Evolutionary conservation across 2,113 vertebrate species (phyloP), one percentile per base, ranked within the genome.

Genomic region (Ellobius talpinus): DNA sequence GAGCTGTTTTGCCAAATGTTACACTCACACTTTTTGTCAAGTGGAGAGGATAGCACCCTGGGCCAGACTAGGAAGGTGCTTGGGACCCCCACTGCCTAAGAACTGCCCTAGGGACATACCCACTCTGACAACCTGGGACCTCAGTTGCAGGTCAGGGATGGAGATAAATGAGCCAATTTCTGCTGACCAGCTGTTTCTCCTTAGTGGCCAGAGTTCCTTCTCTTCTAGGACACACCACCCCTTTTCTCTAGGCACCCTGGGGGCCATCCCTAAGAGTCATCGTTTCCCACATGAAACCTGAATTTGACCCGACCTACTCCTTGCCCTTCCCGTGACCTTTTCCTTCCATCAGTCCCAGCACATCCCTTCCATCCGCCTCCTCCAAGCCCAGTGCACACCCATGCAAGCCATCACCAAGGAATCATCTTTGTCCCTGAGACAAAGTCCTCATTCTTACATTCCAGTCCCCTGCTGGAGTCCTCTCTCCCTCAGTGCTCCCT

Each of bases 391-490:
- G 50, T 8, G 29, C 3, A 78, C 17, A 23, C 55, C 39, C 45
- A 39, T 16, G 42, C 31, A 39, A 39, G 9, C 9, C 68, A 12
- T 2, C 47, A 45, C 26, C 29, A 11, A 24, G 17, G 36, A 68
- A 78, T 63, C 63, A 3, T 76, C 65, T 47, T 76, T 52, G 52
- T 76, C 52, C 85, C 66, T 31, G 31, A 29, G 82, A 42, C 39
- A 5, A 87, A 70, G 90, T 72, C 87, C 47, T 29, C 29, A 45
- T 81, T 86, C 88, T 96, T 87, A 74, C 17, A 68, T 79, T 50
- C 93, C 85, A 81, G 33, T 61, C 4, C 14, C 47, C 12, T 21
- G 31, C 55, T 55, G 45, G 39, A n/a, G 47, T 23, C 23, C 58
- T 31, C 61, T 52, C 13, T 23, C 13, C 45, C 55, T 89, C 14